Percentiles rank a stretch among this genome's conserved stretches.
Evolutionary conservation across 2,888 invertebrate species (phyloP).

Genomic region (Lordiphosa fenestrarum): DNA sequence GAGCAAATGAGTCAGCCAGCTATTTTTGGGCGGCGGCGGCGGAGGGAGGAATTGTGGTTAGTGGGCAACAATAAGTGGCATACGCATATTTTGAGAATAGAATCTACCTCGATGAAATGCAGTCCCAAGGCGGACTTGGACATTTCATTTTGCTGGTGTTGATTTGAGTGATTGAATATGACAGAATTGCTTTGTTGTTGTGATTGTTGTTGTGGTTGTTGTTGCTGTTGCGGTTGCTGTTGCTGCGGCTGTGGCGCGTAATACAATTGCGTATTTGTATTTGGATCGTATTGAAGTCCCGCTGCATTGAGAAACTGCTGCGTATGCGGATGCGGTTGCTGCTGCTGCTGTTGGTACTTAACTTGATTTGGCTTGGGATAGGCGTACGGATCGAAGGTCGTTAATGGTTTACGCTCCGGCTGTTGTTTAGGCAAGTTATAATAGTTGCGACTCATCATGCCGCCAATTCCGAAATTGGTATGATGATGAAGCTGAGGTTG

Average conservation of each 20-base stretch:
- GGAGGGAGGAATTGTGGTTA: constrained; percentile 22
- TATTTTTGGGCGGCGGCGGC: constrained; percentile 38
- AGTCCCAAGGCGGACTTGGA: constrained; percentile 77
- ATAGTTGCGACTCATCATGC: constrained; percentile 68
- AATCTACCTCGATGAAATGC: constrained; percentile 80
- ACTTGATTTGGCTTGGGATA: constrained; percentile 74
- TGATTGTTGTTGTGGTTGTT: constrained; percentile 40
- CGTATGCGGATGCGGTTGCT: constrained; percentile 53
- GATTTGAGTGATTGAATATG: constrained; percentile 73
- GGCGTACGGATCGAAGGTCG: constrained; percentile 78
- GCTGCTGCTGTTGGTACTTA: constrained; percentile 54
- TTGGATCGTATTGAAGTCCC: constrained; percentile 64
- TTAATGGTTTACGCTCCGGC: constrained; percentile 74
- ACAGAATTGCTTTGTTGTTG: constrained; percentile 75
- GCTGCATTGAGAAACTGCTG: constrained; percentile 63
- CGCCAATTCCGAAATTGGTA: constrained; percentile 53
- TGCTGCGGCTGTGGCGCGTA: constrained; percentile 62
- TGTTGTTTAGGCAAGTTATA: constrained; percentile 59
- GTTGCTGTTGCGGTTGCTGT: constrained; percentile 42
- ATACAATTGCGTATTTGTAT: constrained; percentile 71
- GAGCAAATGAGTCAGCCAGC: constrained; percentile 47
- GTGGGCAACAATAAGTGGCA: constrained; percentile 6
- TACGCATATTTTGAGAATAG: constrained; percentile 30
- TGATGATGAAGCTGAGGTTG: constrained; percentile 42
- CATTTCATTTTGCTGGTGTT: constrained; percentile 78